These are phyloP conservation scores for Cotesia vestalis DNA, from an alignment of 1,140 invertebrate genomes.

Conservation along the genomic window DNA sequence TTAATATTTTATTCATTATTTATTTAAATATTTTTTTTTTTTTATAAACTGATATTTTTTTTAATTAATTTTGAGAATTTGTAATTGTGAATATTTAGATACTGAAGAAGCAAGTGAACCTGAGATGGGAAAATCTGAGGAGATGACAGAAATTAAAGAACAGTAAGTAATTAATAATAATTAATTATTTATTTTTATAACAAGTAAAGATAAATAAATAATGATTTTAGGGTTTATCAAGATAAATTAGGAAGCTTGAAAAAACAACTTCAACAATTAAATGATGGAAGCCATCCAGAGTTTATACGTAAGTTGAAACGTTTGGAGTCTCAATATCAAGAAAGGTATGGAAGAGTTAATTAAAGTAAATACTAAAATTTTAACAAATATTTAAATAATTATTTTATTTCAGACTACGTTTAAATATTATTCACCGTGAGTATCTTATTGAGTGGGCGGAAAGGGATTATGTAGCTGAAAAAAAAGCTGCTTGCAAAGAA, in stretches of 20 bases:
- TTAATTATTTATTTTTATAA: slow-evolving; percentile 14
- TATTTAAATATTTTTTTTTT: too few relatives aligned
- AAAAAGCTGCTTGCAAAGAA: slow-evolving; percentile 86
- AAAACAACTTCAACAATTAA: slow-evolving; percentile 87
- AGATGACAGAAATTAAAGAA: slow-evolving; percentile 88
- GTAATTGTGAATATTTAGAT: slow-evolving; percentile 68
- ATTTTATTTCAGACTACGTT: slow-evolving; percentile 66
- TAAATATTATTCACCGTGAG: slow-evolving; percentile 86
- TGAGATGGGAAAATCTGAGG: slow-evolving; percentile 83
- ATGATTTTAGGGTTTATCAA: slow-evolving; percentile 83
- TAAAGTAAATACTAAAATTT: slow-evolving; percentile 22
- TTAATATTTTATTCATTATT: too few relatives aligned
- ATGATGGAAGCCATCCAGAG: slow-evolving; percentile 87
- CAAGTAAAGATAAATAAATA: neutral
- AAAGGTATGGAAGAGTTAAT: slow-evolving; percentile 65
- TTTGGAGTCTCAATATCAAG: slow-evolving; percentile 83
- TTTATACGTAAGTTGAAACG: slow-evolving; percentile 84
- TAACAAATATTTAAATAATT: slow-evolving; percentile 14
- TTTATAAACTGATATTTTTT: too few relatives aligned
- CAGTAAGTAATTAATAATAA: slow-evolving; percentile 72
- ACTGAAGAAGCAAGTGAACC: slow-evolving; percentile 91
- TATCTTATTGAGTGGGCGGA: slow-evolving; percentile 88
- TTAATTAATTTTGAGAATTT: neutral
- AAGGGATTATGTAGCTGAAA: slow-evolving; percentile 86
- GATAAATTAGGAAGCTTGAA: slow-evolving; percentile 91